Evolutionary conservation across 2,797 vertebrate species (phyloP), one percentile per base, ranked within the genome.

Genomic region (Xyrichtys novacula): DNA sequence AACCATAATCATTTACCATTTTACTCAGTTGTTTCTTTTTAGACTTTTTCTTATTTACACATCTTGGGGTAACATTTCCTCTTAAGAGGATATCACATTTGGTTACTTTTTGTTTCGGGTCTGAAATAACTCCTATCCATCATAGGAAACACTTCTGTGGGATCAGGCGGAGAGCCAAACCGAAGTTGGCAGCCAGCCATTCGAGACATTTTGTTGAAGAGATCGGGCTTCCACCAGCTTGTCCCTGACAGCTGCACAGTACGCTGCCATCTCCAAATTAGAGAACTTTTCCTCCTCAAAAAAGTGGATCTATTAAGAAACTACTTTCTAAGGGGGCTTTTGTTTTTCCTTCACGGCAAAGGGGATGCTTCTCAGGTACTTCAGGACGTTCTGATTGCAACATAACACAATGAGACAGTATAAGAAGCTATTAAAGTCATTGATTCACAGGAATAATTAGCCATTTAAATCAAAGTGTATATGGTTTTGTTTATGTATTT

Each of bases 211-310:
- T 65, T 62, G 74, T 57, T 48, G 54, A 74, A 76, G 53, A 63
- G 53, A 72, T 55, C 48, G 44, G 47, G 34, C 57, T 38, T 66
- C 56, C 58, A 73, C 44, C 65, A 73, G 70, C 69, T 70, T 75
- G 60, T 83, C 42, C 32, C 49, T 71, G 74, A 78, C 75, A 79
- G 79, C 60, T 69, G 73, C 50, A 64, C 65, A 73, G 72, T 77
- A 36, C 46, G 53, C 47, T 39, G 36, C 42, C 54, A 36, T 62
- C 42, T 78, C 47, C 25, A 66, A 58, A 74, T 39, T 28, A 54
- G 10, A 47, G 65, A 58, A 39, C 59, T 11, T 61, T 54, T 48
- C 22, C 20, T 49, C 32, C 31, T 56, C 63, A 39, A 56, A 70
- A 50, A 52, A 9, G 17, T n/a, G 23, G 17, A 14, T 42, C 26